These are phyloP conservation scores for Cephalopachus bancanus DNA, from an alignment of 2,797 vertebrate species.

Conservation along the genomic window DNA sequence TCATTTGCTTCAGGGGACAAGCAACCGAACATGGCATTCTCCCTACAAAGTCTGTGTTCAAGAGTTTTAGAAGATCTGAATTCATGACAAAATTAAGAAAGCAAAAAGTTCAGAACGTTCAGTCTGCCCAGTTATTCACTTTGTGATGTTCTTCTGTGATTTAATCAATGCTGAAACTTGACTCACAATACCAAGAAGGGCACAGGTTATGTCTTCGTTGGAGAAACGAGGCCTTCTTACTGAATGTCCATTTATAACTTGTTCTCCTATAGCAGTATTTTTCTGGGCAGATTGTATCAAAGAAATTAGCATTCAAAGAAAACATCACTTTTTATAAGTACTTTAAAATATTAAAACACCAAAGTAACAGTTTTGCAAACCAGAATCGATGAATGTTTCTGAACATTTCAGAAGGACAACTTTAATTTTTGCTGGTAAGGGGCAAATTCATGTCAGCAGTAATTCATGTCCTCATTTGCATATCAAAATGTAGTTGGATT, in stretches of 20 bases:
- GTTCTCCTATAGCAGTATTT: constrained; percentile 73
- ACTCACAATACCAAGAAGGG: constrained; percentile 68
- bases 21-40: neutral
- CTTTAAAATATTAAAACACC: neutral
- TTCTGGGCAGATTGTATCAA: constrained; percentile 70
- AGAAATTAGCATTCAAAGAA: neutral
- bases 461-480: constrained; percentile 75
- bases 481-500: constrained; percentile 80
- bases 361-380: neutral
- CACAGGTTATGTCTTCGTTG: neutral
- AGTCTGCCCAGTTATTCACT: constrained; percentile 62
- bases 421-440: constrained; percentile 81
- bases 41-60: constrained; percentile 17
- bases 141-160: constrained; percentile 70
- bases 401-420: neutral
- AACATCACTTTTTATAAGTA: neutral
- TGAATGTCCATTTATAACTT: constrained; percentile 63
- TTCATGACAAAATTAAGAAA: constrained; percentile 74
- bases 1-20: constrained; percentile 63
- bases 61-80: constrained; percentile 73
- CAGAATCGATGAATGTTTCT: neutral
- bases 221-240: constrained; percentile 70
- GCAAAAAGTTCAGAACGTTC: constrained; percentile 65
- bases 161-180: constrained; percentile 77
- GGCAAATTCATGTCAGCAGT: constrained; percentile 79